Conservation (phyloP, 2,888 invertebrate species). For the Argyresthia albistria region DNA sequence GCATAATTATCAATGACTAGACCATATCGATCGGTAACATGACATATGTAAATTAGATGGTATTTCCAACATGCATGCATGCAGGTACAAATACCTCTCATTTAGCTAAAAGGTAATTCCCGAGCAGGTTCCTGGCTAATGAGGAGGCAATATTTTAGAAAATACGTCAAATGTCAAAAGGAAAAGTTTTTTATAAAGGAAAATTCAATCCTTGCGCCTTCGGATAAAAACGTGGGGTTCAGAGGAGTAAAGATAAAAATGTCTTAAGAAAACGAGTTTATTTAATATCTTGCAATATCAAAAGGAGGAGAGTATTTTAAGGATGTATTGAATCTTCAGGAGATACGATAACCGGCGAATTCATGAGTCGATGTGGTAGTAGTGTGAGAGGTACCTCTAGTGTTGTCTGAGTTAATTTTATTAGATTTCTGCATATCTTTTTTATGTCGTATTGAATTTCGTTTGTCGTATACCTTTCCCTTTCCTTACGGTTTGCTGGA, state of each 20-base stretch:
- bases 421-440: too few species aligned
- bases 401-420: too few species aligned
- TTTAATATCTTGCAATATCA: conserved; percentile 30
- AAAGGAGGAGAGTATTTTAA: conserved; percentile 19
- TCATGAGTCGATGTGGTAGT: too few species aligned
- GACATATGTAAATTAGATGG: too few species aligned
- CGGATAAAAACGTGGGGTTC: conserved; percentile 14
- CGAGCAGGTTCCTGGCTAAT: conserved; percentile 12
- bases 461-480: too few species aligned
- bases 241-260: conserved; percentile 15
- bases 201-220: conserved; percentile 15
- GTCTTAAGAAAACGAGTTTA: conserved; percentile 21
- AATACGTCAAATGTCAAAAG: not conserved
- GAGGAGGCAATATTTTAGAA: conserved; percentile 17
- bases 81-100: not conserved
- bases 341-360: conserved; percentile 9
- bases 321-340: conserved; percentile 26
- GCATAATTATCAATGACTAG: too few species aligned
- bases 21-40: too few species aligned
- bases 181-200: conserved; percentile 13
- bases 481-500: too few species aligned
- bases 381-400: too few species aligned
- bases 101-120: conserved; percentile 9
- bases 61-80: not conserved
- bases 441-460: too few species aligned